Conservation (phyloP, 2,888 invertebrate species). For the Galerucella calmariensis region DNA sequence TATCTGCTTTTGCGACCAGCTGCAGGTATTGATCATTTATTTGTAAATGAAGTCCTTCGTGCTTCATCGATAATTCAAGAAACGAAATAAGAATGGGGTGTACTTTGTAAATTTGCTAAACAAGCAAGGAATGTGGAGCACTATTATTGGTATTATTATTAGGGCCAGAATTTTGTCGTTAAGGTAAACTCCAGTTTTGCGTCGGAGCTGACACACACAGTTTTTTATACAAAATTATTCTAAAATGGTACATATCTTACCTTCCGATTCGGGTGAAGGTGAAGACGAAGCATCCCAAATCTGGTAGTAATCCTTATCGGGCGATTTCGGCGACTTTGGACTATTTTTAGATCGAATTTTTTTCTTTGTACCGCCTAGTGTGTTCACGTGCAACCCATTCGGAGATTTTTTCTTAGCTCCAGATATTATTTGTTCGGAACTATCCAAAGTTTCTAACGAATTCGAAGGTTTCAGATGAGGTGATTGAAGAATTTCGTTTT, state of each 20-base stretch:
- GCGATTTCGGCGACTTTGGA: constrained; percentile 64
- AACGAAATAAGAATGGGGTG: too few relatives aligned
- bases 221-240: too few relatives aligned
- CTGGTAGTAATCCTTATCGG: constrained; percentile 75
- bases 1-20: too few relatives aligned
- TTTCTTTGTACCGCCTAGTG: constrained; percentile 72
- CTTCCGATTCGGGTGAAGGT: constrained; percentile 53
- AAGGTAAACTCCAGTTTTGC: too few relatives aligned
- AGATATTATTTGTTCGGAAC: constrained; percentile 50
- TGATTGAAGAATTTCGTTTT: constrained; percentile 47
- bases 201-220: too few relatives aligned
- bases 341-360: constrained; percentile 70
- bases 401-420: constrained; percentile 63
- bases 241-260: constrained; percentile 30
- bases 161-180: too few relatives aligned
- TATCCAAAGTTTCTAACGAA: constrained; percentile 60
- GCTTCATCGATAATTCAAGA: too few relatives aligned
- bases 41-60: too few relatives aligned
- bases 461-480: constrained; percentile 55
- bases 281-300: constrained; percentile 75
- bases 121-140: too few relatives aligned
- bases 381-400: constrained; percentile 65
- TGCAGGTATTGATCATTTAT: too few relatives aligned
- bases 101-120: too few relatives aligned
- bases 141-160: too few relatives aligned